Evolutionary conservation across 2,888 invertebrate genomes (phyloP).

Genomic region (Eubasilissa splendida): DNA sequence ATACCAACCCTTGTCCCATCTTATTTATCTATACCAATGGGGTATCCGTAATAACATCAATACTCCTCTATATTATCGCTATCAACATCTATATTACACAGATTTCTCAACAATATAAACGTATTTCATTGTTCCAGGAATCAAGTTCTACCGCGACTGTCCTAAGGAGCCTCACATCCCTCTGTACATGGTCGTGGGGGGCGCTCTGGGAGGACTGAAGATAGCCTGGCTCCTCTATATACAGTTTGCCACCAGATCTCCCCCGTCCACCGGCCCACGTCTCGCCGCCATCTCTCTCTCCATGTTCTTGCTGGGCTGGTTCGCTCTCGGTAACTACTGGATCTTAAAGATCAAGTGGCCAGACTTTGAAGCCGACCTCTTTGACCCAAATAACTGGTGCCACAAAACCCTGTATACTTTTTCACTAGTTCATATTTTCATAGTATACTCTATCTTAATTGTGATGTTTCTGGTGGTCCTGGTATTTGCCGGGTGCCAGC

Average conservation of each 20-base stretch:
- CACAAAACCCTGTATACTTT: slow-evolving; percentile 85
- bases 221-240: slow-evolving; percentile 79
- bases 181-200: slow-evolving; percentile 89
- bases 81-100: too few relatives aligned
- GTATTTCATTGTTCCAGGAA: slow-evolving; percentile 72
- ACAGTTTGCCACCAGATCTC: slow-evolving; percentile 74
- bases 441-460: slow-evolving; percentile 78
- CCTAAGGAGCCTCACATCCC: slow-evolving; percentile 85
- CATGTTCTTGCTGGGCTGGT: slow-evolving; percentile 82
- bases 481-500: slow-evolving; percentile 78
- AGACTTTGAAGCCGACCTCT: slow-evolving; percentile 79
- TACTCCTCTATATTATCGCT: too few relatives aligned
- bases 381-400: slow-evolving; percentile 87
- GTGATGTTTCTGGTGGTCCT: slow-evolving; percentile 74
- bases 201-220: slow-evolving; percentile 81
- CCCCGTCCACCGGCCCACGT: slow-evolving; percentile 71
- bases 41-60: too few relatives aligned
- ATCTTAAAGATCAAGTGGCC: slow-evolving; percentile 84
- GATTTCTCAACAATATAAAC: too few relatives aligned
- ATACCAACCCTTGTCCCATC: too few relatives aligned
- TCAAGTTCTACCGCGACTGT: slow-evolving; percentile 85
- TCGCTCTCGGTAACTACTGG: slow-evolving; percentile 86
- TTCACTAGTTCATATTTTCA: slow-evolving; percentile 80
- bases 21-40: too few relatives aligned
- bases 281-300: slow-evolving; percentile 79